These are phyloP conservation scores for Leptopterna dolabrata DNA, from an alignment of 2,888 invertebrate genomes.

Conservation along the genomic window DNA sequence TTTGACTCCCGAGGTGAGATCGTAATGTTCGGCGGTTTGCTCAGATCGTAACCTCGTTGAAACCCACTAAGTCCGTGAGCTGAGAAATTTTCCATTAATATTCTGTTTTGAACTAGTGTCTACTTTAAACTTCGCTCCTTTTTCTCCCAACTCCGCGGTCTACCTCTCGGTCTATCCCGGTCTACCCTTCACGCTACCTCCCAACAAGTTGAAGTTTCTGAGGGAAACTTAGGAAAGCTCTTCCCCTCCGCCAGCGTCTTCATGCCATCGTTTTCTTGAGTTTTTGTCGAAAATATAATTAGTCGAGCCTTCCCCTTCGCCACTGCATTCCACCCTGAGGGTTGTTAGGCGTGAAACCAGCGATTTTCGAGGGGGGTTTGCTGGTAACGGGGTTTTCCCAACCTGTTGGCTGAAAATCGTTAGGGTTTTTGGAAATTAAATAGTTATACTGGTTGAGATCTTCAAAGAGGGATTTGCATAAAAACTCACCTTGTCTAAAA, in stretches of 20 bases:
- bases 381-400: not conserved
- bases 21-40: not conserved
- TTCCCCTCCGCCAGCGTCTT: not conserved
- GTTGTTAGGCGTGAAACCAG: conserved; percentile 8
- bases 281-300: conserved; percentile 52
- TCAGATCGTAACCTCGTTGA: not conserved
- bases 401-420: not conserved
- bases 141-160: not conserved
- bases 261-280: not conserved
- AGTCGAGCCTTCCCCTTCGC: conserved; percentile 1
- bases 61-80: conserved; percentile 34
- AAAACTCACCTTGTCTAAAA: no score
- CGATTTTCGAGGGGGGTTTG: not conserved
- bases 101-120: conserved; percentile 52
- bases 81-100: conserved; percentile 54
- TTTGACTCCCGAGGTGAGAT: not conserved
- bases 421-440: not conserved
- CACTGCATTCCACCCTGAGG: not conserved
- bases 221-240: conserved; percentile 42
- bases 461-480: no score
- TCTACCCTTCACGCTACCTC: conserved; percentile 16
- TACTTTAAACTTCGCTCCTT: conserved; percentile 49
- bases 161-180: not conserved
- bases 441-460: not conserved
- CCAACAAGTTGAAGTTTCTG: conserved; percentile 24